Evolutionary conservation across 1,140 invertebrate genomes (phyloP), one percentile per base, ranked within the genome.

Genomic region (Penaeus japonicus): DNA sequence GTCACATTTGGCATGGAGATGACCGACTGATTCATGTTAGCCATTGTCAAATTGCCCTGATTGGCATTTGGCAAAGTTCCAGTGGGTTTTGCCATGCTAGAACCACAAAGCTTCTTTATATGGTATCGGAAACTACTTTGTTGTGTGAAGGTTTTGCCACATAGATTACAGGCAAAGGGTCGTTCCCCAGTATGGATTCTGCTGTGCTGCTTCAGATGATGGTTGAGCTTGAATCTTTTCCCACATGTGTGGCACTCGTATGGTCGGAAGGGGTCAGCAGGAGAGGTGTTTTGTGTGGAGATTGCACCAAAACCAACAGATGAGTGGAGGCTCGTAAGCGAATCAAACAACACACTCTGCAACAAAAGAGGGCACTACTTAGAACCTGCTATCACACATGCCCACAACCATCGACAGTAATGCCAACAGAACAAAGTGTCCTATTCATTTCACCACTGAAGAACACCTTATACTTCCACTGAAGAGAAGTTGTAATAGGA

Each of bases 111-210:
- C 90, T 93, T 93, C 90, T 93, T 93, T 73, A 91, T 92, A 91
- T 94, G 94, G 83, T 93, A 92, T 85, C 92, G 92, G 90, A 93
- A 94, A 83, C 89, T 90, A 65, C 84, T 89, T 53, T 89, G 89
- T 57, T 91, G 90, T 5, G 92, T 92, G 91, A 93, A 93, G 0
- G 92, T 92, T 89, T 93, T 93, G 7, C 92, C 91, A 90, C 93
- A 93, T 89, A 92, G 89, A 17, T 90, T 91, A 90, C 93, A 93
- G 82, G 91, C 91, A 91, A 93, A 94, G n/a, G 94, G 94, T 83
- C 93, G 89, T 91, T 94, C 94, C 2, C 94, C 92, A 22, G 92
- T 92, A 85, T 92, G 92, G 32, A 92, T 91, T 55, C 92, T 87
- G 90, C 84, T 89, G 89, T 92, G 93, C 92, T 89, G 91, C 30